Conservation (phyloP, 2,888 invertebrate species). For the Parascotia fuliginaria region DNA sequence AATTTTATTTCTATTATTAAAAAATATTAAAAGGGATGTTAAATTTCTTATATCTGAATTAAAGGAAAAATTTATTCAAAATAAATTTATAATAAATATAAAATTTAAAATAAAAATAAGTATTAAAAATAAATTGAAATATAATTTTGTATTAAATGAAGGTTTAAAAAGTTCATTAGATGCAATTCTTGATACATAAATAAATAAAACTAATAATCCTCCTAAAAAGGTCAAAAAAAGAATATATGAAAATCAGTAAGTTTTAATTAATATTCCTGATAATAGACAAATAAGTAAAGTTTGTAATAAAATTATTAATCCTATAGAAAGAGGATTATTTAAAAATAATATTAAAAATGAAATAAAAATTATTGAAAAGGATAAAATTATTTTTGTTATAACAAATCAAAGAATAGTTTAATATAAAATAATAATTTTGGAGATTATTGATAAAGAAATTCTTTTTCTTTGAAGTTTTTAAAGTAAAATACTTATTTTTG, state of each 20-base stretch:
- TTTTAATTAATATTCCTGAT: constrained; percentile 75
- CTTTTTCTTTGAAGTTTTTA: constrained; percentile 87
- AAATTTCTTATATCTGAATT: constrained; percentile 59
- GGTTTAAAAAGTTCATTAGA: constrained; percentile 86
- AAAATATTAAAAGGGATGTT: constrained; percentile 38
- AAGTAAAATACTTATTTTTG: constrained; percentile 84
- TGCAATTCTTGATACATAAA: constrained; percentile 87
- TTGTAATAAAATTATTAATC: constrained; percentile 82
- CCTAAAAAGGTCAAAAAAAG: constrained; percentile 87
- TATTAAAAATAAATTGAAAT: constrained; percentile 33
- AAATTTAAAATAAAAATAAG: constrained; percentile 42
- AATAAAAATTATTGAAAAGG: constrained; percentile 64
- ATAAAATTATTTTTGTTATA: constrained; percentile 66
- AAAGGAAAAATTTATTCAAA: constrained; percentile 62
- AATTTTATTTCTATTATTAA: constrained; percentile 72
- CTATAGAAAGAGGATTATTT: constrained; percentile 84
- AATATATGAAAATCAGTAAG: constrained; percentile 87
- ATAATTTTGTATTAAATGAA: constrained; percentile 52
- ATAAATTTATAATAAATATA: constrained; percentile 53
- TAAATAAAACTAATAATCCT: constrained; percentile 88
- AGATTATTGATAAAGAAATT: constrained; percentile 86
- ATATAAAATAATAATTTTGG: constrained; percentile 89
- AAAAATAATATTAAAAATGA: constrained; percentile 60
- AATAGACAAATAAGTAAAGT: constrained; percentile 78
- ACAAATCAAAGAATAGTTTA: constrained; percentile 88